Percentiles rank a stretch among this genome's conserved stretches.
phyloP scores from a whole-genome alignment of 2,888 invertebrate species.

The Eristalis tenax region DNA sequence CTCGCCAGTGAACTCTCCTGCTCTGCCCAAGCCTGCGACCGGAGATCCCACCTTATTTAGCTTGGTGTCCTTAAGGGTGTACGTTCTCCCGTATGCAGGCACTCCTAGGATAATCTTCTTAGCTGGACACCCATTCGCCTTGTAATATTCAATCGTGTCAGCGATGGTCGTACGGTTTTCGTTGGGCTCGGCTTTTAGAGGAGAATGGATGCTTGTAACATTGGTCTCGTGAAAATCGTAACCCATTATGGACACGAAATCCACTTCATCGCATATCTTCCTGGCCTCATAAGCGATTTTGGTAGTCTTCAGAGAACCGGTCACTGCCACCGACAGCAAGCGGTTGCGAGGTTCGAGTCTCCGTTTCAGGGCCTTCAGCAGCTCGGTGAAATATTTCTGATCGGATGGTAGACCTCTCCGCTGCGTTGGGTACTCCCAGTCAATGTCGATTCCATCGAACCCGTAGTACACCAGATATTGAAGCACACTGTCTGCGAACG shows the following conservation, averaged over 20 bases:
- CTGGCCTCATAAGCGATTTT: conserved; percentile 81
- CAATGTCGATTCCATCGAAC: conserved; percentile 83
- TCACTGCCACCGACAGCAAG: conserved; percentile 82
- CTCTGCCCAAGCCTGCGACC: conserved; percentile 73
- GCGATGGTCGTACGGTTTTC: conserved; percentile 64
- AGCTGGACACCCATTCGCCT: conserved; percentile 77
- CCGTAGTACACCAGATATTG: conserved; percentile 80
- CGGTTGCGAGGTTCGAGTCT: conserved; percentile 80
- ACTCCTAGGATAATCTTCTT: conserved; percentile 81
- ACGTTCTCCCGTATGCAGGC: conserved; percentile 80
- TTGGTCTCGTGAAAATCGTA: conserved; percentile 81
- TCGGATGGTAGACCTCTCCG: conserved; percentile 81
- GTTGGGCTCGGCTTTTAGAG: conserved; percentile 75
- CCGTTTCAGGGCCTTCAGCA: conserved; percentile 80
- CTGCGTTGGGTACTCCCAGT: conserved; percentile 82
- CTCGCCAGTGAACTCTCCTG: conserved; percentile 74
- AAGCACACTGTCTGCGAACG: conserved; percentile 81
- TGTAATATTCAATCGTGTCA: conserved; percentile 78
- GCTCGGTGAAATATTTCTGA: conserved; percentile 79
- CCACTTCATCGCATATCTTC: conserved; percentile 80
- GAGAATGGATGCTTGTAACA: conserved; percentile 80
- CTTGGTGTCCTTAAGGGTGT: conserved; percentile 76
- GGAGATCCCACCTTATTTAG: conserved; percentile 77
- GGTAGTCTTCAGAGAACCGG: conserved; percentile 78
- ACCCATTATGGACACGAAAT: conserved; percentile 82